Base-by-base conservation (phyloP, 2,888 invertebrate species). In the Drosophila hamatofila region DNA sequence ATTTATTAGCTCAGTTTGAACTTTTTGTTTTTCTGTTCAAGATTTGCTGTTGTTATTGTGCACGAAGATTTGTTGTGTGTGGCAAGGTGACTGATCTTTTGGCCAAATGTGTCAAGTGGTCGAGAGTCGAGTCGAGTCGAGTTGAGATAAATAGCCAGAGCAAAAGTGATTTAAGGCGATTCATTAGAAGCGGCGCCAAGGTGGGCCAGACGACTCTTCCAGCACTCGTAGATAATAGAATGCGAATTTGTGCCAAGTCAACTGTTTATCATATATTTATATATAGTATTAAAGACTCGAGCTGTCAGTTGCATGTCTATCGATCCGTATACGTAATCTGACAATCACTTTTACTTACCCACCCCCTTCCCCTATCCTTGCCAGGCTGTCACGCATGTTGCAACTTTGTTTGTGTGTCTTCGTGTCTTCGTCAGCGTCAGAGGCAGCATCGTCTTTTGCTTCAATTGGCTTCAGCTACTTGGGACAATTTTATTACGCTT, bases 401-500 rank as follows among this genome's bases (percentile, higher is more conserved):
- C 74, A 78, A 75, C 65, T 69, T 77, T 77, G 76, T 77, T 77
- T 65, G 59, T 52, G 11, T 35, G 21, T n/a, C 48, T 2, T 27
- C 33, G 35, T 52, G 35, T 37, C 35, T 16, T 7, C 16, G 55
- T n/a, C 48, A 30, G 48, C 27, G 12, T 49, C 48, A 49, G 48
- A 0, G 18, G 18, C 48, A 49, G 48, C 33, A 27, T 25, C 27
- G 21, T 18, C 63, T 56, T 48, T 35, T 52, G 58, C 75, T 74
- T 74, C 78, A 70, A 80, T 80, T 80, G 77, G 77, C 71, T 54
- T 66, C 71, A 63, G 84, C 85, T 80, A 69, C 88, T 78, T 87
- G 83, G 49, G 85, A 87, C 88, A 87, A 87, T 87, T 88, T 88
- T 89, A 89, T 88, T 88, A 88, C 87, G 88, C 84, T 84, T 81